A percentile compares a stretch with the other conserved stretches of the same genome.
phyloP scores from a whole-genome alignment of 2,113 vertebrate species.

The Cryptomyrus ogoouensis region DNA sequence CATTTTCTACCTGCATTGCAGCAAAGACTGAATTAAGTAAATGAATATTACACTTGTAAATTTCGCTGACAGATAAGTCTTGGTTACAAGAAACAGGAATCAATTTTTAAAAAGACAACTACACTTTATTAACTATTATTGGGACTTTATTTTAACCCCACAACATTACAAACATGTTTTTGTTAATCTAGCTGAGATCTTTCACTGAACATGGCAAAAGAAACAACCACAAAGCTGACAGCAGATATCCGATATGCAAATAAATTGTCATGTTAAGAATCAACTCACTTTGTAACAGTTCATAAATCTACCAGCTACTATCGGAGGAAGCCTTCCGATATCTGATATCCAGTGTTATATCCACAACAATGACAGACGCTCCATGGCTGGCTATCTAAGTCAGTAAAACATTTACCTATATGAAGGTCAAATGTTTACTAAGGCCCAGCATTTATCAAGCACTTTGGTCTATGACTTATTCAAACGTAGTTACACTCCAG shows the following conservation, averaged over 20 bases:
- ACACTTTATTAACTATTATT: slow-evolving; percentile 16
- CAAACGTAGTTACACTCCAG: background rate
- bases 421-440: background rate
- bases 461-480: slow-evolving; percentile 4
- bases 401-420: slow-evolving; percentile 5
- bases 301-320: background rate
- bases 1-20: slow-evolving; percentile 24
- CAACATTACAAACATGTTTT: slow-evolving; percentile 5
- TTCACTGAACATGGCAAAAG: slow-evolving; percentile 6
- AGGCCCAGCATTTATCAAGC: background rate
- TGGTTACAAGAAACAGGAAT: slow-evolving; percentile 8
- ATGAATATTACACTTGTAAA: slow-evolving; percentile 56
- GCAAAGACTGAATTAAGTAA: slow-evolving; percentile 42
- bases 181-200: slow-evolving; percentile 14
- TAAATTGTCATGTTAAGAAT: background rate
- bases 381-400: background rate
- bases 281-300: background rate
- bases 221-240: slow-evolving; percentile 1
- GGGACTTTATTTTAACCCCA: slow-evolving; percentile 12
- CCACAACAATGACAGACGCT: slow-evolving; percentile 1
- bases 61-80: slow-evolving; percentile 56
- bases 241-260: background rate
- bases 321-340: slow-evolving; percentile 24
- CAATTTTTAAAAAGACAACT: slow-evolving; percentile 6
- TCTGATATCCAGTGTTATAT: slow-evolving; percentile 34